A percentile compares a stretch with the other conserved stretches of the same genome.
These are phyloP conservation scores for Macrochelys suwanniensis DNA, from an alignment of 2,797 vertebrate species.

Conservation along the genomic window DNA sequence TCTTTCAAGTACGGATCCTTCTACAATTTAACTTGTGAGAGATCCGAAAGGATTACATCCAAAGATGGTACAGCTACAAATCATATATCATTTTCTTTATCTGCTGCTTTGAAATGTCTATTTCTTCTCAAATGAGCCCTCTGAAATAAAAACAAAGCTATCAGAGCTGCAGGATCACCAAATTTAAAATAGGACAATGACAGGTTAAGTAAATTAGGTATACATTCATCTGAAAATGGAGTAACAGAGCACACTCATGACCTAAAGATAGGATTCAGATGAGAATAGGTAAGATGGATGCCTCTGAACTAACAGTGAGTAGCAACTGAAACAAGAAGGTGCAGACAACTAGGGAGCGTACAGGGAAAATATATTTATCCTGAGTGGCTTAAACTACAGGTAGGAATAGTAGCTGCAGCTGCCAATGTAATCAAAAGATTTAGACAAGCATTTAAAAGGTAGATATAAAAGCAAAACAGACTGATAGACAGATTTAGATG, in stretches of 20 bases:
- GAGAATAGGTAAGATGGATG: not conserved
- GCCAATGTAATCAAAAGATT: not conserved
- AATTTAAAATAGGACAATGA: not conserved
- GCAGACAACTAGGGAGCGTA: fast-evolving
- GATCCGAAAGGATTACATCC: not conserved
- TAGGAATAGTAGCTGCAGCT: not conserved
- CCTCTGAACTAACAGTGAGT: not conserved
- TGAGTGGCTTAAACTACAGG: not conserved
- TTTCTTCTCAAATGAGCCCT: not conserved
- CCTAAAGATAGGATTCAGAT: not conserved
- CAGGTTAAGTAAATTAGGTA: not conserved
- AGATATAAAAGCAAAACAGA: not conserved
- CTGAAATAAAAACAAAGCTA: not conserved
- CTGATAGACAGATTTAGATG: not conserved
- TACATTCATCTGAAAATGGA: not conserved
- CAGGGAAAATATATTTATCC: not conserved
- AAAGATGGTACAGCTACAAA: not conserved
- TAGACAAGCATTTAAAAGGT: not conserved
- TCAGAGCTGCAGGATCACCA: not conserved
- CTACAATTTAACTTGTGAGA: not conserved
- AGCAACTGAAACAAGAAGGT: not conserved
- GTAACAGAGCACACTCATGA: not conserved
- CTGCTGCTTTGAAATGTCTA: not conserved
- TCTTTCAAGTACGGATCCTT: fast-evolving
- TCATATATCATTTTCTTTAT: not conserved